phyloP scores from a whole-genome alignment of 2,888 invertebrate species.

The Drosophila maculinotata region DNA sequence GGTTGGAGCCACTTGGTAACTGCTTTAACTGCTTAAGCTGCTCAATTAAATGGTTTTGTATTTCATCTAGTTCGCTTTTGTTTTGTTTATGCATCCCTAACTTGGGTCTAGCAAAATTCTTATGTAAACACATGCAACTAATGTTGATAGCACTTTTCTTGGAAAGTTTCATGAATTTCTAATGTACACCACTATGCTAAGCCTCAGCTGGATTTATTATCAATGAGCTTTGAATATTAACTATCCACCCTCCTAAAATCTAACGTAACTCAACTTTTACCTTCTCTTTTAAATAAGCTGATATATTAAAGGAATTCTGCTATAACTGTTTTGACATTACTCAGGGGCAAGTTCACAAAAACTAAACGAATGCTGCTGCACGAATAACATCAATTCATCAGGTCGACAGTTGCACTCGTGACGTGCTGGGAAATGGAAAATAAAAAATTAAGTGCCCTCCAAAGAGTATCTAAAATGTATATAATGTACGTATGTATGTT shows the following conservation, averaged over 20 bases:
- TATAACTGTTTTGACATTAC: background rate
- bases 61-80: slow-evolving; percentile 20
- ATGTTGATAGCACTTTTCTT: slow-evolving; percentile 8
- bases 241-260: background rate
- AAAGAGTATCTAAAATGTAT: slow-evolving; percentile 10
- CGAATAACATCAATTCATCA: slow-evolving; percentile 21
- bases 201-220: too few relatives aligned
- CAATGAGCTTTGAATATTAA: background rate
- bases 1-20: slow-evolving; percentile 42
- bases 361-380: background rate
- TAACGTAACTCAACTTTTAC: slow-evolving; percentile 1
- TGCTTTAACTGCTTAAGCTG: slow-evolving; percentile 26
- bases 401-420: slow-evolving; percentile 39
- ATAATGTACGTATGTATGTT: slow-evolving; percentile 18
- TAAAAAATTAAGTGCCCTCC: slow-evolving; percentile 40
- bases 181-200: too few relatives aligned
- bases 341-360: slow-evolving; percentile 1
- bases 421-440: background rate
- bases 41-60: slow-evolving; percentile 34
- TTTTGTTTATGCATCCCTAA: slow-evolving; percentile 48
- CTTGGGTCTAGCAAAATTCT: slow-evolving; percentile 25
- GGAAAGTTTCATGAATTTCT: slow-evolving; percentile 46
- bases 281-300: slow-evolving; percentile 13
- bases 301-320: slow-evolving; percentile 4
- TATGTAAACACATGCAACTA: slow-evolving; percentile 48